Evolutionary conservation across 2,888 invertebrate genomes (phyloP).

Genomic region (Auanema sp.): DNA sequence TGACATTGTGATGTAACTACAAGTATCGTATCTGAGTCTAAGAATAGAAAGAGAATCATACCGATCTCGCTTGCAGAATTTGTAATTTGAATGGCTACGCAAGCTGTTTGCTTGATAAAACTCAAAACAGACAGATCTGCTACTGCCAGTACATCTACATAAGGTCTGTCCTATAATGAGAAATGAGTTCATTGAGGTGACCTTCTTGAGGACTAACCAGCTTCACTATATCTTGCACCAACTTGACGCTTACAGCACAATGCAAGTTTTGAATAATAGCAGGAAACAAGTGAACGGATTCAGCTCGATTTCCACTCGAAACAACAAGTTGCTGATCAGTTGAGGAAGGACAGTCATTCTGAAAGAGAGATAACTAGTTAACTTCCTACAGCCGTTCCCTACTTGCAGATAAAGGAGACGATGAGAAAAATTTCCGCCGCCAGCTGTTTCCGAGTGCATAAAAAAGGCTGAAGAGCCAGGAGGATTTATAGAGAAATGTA

Average conservation of each 20-base stretch:
- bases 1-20: conserved; percentile 29
- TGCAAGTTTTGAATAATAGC: conserved; percentile 15
- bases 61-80: conserved; percentile 31
- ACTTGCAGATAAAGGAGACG: conserved; percentile 20
- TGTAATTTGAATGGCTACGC: conserved; percentile 53
- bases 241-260: conserved; percentile 21
- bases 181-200: background rate
- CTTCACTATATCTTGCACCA: conserved; percentile 19
- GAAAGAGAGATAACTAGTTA: background rate
- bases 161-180: conserved; percentile 48
- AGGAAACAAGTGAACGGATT: conserved; percentile 14
- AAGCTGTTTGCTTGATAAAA: conserved; percentile 39
- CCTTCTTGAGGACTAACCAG: conserved; percentile 3
- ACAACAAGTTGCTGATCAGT: conserved; percentile 19
- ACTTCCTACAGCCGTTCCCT: too few species aligned
- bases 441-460: conserved; percentile 11
- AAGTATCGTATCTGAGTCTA: conserved; percentile 1
- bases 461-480: conserved; percentile 18
- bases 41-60: background rate
- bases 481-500: conserved; percentile 19
- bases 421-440: conserved; percentile 14
- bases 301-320: conserved; percentile 18
- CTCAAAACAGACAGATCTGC: conserved; percentile 45
- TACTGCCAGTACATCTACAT: conserved; percentile 55
- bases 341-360: conserved; percentile 23